Conservation (phyloP, 2,797 vertebrate genomes). For the Cuniculus paca region DNA sequence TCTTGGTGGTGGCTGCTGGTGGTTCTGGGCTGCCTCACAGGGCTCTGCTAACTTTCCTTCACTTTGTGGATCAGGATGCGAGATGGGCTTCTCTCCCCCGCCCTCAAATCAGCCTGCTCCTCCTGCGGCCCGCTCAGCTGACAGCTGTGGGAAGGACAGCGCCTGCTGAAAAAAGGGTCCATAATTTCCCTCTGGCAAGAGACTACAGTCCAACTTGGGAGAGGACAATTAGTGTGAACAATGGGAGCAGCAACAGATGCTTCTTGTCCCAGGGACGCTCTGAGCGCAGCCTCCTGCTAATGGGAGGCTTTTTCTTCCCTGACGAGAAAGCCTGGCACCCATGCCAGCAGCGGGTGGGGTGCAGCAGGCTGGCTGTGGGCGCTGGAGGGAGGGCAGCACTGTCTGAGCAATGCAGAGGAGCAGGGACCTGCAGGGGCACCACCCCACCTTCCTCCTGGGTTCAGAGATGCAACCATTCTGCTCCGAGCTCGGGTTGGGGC, state of each 20-base stretch:
- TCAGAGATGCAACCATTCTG: neutral
- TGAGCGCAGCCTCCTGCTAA: constrained; percentile 77
- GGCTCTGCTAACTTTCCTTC: constrained; percentile 42
- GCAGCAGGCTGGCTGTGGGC: neutral
- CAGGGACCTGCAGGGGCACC: accelerated
- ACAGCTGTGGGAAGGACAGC: constrained; percentile 82
- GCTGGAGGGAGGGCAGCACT: neutral
- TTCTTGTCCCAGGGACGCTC: constrained; percentile 80
- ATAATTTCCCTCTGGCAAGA: constrained; percentile 83
- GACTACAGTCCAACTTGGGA: constrained; percentile 82
- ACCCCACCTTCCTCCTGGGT: neutral
- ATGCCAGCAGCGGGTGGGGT: constrained; percentile 56
- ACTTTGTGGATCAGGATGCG: constrained; percentile 62
- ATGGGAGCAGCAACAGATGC: constrained; percentile 85
- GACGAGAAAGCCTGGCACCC: constrained; percentile 67
- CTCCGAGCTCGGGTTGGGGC: neutral
- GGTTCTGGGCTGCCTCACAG: neutral
- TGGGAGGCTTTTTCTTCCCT: constrained; percentile 78
- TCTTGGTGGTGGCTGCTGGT: neutral
- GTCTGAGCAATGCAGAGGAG: neutral
- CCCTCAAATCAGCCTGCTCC: constrained; percentile 52
- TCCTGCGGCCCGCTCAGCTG: constrained; percentile 81
- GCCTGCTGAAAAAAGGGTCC: constrained; percentile 71
- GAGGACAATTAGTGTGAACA: constrained; percentile 85
- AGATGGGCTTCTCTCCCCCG: neutral